Evolutionary conservation across 2,113 vertebrate species (phyloP).

Genomic region (Agapornis roseicollis): DNA sequence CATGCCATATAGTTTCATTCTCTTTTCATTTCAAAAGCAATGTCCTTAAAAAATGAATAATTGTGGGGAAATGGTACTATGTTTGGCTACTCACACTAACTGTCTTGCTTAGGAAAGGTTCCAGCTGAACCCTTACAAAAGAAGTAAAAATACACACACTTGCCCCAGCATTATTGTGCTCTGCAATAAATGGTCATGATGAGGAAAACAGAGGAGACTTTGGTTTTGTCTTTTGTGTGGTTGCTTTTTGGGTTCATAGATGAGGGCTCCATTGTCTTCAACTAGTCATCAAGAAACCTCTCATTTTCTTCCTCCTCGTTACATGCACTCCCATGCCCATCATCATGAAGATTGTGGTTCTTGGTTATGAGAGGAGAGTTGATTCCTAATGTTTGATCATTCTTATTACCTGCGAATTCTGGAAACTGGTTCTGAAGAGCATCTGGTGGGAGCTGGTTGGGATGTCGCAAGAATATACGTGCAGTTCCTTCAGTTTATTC

Average conservation of each 20-base stretch:
- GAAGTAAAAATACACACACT: background rate
- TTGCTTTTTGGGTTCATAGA: background rate
- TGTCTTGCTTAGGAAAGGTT: background rate
- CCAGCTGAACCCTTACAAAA: background rate
- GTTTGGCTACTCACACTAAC: background rate
- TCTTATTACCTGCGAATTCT: background rate
- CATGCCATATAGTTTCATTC: background rate
- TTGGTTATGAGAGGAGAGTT: background rate
- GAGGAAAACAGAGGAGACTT: background rate
- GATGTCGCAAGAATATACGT: background rate
- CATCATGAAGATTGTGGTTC: fast-evolving
- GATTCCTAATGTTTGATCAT: background rate
- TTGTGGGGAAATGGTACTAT: background rate
- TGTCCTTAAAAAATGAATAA: background rate
- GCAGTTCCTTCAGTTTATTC: background rate
- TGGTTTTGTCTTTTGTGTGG: background rate
- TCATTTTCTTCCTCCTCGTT: background rate
- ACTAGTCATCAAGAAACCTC: background rate
- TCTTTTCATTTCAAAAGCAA: background rate
- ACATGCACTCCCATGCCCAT: background rate
- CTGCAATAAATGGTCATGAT: background rate
- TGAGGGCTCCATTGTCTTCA: background rate
- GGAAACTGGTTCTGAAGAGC: background rate
- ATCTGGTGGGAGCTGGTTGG: background rate
- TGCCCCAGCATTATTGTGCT: background rate